phyloP scores from a whole-genome alignment of 35 echinoderm and acorn worm species.

The Eucidaris tribuloides region DNA sequence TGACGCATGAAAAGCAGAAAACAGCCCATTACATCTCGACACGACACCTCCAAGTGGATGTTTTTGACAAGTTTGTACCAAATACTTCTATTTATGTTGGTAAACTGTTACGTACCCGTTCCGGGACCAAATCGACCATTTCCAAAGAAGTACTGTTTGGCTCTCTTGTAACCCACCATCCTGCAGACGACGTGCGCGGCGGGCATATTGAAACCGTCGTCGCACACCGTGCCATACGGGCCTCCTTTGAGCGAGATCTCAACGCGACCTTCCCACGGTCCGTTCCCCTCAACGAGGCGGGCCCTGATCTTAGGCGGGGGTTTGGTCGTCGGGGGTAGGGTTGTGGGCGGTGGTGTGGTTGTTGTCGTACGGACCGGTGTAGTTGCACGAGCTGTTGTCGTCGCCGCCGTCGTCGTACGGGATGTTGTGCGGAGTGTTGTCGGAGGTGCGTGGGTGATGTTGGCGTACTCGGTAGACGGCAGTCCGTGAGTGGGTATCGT shows the following conservation, averaged over 20 bases:
- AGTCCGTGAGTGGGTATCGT: too few species aligned
- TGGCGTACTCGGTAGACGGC: too few species aligned
- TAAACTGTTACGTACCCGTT: slow-evolving; percentile 23
- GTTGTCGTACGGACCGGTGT: not conserved
- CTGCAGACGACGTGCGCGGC: slow-evolving; percentile 61
- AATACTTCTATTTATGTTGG: not conserved
- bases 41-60: not conserved
- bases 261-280: slow-evolving; percentile 43
- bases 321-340: not conserved
- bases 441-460: too few species aligned
- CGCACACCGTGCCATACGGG: slow-evolving; percentile 63
- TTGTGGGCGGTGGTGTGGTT: not conserved
- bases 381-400: not conserved
- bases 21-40: too few species aligned
- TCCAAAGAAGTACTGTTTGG: slow-evolving; percentile 41
- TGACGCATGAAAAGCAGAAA: too few species aligned
- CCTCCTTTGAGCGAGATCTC: slow-evolving; percentile 42
- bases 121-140: slow-evolving; percentile 47
- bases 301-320: slow-evolving; percentile 6
- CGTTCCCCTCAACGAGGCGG: not conserved
- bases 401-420: not conserved
- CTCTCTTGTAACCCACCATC: slow-evolving; percentile 54
- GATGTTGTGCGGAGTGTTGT: too few species aligned
- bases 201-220: slow-evolving; percentile 54
- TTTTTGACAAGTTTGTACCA: not conserved